Conservation (phyloP, 2,888 invertebrate genomes). For the Thecocarcelia acutangulata region DNA sequence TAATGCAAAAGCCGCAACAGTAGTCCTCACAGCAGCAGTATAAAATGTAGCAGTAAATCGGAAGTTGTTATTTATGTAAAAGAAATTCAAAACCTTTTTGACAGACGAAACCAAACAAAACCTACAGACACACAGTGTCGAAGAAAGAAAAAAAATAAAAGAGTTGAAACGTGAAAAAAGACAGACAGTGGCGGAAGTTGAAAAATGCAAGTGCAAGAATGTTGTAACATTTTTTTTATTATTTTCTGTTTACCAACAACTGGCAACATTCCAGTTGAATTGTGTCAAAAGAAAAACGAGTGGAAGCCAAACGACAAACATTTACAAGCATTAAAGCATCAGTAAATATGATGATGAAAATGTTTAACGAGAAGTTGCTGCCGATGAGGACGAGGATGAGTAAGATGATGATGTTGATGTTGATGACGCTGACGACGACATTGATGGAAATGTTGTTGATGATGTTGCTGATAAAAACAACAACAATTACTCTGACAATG, state of each 20-base stretch:
- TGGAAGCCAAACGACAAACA: background rate
- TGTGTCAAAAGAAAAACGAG: background rate
- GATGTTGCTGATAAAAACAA: background rate
- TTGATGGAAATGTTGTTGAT: background rate
- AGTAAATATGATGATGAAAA: conserved; percentile 26
- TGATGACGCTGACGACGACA: background rate
- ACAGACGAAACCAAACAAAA: conserved; percentile 1
- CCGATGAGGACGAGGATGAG: background rate
- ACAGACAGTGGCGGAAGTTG: conserved; percentile 1
- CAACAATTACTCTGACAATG: conserved; percentile 2
- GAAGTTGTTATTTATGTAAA: conserved; percentile 16
- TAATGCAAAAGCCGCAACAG: conserved; percentile 7
- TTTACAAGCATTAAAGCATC: conserved; percentile 10
- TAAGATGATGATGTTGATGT: background rate
- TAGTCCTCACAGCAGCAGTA: background rate
- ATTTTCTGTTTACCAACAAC: background rate
- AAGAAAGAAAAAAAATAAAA: background rate
- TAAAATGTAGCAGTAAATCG: background rate
- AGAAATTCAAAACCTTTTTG: conserved; percentile 33
- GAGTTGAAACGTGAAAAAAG: no score
- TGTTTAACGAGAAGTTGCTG: conserved; percentile 10
- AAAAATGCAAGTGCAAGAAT: conserved; percentile 40
- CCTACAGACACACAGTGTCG: conserved; percentile 3
- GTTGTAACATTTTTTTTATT: conserved; percentile 3
- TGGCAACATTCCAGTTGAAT: conserved; percentile 43